Evolutionary conservation across 2,888 invertebrate genomes (phyloP).

Genomic region (Cantharis flavilabris): DNA sequence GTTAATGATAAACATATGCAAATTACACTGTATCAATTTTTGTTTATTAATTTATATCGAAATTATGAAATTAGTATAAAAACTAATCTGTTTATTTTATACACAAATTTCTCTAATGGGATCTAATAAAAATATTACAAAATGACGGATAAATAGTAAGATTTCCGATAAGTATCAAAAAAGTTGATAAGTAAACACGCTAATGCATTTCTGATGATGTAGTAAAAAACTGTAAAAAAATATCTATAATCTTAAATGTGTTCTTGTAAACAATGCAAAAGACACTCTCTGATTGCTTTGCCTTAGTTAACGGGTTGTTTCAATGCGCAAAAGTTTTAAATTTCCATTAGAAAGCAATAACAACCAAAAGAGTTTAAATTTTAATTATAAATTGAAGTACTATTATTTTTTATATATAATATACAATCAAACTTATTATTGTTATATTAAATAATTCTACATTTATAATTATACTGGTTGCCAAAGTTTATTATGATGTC

Average conservation of each 20-base stretch:
- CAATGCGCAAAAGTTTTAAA: not conserved
- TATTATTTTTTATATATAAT: not conserved
- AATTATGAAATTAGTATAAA: not conserved
- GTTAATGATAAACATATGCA: not conserved
- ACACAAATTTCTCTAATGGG: not conserved
- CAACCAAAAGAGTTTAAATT: not conserved
- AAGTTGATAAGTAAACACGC: slow-evolving; percentile 16
- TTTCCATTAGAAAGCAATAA: no score
- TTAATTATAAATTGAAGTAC: not conserved
- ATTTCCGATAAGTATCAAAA: slow-evolving; percentile 11
- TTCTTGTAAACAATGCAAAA: not conserved
- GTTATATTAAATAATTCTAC: not conserved
- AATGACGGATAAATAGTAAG: slow-evolving; percentile 12
- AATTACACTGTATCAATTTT: not conserved
- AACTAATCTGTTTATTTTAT: not conserved
- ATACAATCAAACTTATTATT: not conserved
- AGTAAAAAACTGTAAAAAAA: slow-evolving; percentile 6
- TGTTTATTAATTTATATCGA: not conserved
- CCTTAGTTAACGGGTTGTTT: not conserved
- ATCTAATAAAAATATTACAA: not conserved
- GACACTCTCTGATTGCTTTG: not conserved
- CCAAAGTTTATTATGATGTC: not conserved
- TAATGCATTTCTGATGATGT: slow-evolving; percentile 18
- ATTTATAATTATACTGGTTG: not conserved
- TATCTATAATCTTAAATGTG: not conserved